Base-by-base conservation (phyloP, 2,888 invertebrate species). In the Dynastes tityus region DNA sequence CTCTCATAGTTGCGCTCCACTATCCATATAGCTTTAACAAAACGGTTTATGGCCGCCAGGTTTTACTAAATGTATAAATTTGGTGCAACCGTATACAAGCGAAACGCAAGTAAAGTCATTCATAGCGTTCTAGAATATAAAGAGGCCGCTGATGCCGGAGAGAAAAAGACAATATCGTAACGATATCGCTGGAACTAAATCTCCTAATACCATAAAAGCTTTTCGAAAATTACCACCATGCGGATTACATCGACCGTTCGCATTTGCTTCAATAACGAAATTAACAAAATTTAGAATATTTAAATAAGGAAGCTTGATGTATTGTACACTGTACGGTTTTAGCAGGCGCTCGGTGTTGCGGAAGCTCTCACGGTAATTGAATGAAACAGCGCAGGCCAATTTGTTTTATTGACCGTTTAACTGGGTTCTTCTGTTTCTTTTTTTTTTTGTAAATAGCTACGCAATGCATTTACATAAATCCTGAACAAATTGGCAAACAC, bases 331-430 rank as follows among this genome's bases (percentile, higher is more conserved):
- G 16, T 16, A 16, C 16, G 63, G 63, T 63, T 32, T 61, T 32
- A 63, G 27, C 32, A 27, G 8, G 63, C 32, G 9, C 32, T 63
- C 63, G 32, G 63, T 11, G 13, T 29, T 29, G 27, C 63, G 32
- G 63, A 63, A 63, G 63, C 63, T 63, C 63, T 63, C 63, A 63
- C 13, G n/a, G 63, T 63, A 63, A 63, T 63, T 63, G 63, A 63
- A 63, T 27, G 27, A 32, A 63, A n/a, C 3, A 63, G 63, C 63
- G 29, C 63, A 11, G 11, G 32, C 13, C 32, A 32, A 63, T 63
- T 63, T 63, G 63, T 32, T 63, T 63, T 63, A 32, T 63, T n/a
- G 63, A 32, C 11, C 45, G 45, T 2, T 45, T 8, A 8, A 2
- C 8, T 45, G 45, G 45, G 45, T 8, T 6, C 11, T 45, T 11